Evolutionary conservation across 2,113 vertebrate species (phyloP).

Genomic region (Coryphaenoides rupestris): DNA sequence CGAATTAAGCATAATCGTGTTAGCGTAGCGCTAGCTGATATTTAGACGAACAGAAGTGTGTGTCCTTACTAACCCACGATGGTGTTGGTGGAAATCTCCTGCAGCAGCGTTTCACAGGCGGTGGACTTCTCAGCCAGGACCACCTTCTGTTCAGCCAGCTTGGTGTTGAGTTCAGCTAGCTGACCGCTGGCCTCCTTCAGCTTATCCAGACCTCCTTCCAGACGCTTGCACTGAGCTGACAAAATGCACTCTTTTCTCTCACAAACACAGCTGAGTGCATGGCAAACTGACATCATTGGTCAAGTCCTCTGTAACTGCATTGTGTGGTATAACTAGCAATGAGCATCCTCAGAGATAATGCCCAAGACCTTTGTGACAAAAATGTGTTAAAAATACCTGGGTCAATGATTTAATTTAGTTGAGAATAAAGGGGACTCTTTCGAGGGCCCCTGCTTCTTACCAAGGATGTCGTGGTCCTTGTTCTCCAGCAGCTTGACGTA

Average conservation of each 20-base stretch:
- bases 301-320: background rate
- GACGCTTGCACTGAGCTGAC: conserved; percentile 84
- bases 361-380: background rate
- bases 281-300: background rate
- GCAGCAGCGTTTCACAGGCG: conserved; percentile 83
- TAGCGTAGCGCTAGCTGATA: no score
- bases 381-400: no score
- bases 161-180: conserved; percentile 84
- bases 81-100: conserved; percentile 85
- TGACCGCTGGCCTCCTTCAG: conserved; percentile 90
- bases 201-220: conserved; percentile 90
- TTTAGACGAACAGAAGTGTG: no score
- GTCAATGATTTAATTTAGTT: background rate
- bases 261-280: no score
- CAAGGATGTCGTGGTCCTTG: conserved; percentile 83
- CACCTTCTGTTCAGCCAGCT: conserved; percentile 88
- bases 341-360: no score
- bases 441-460: conserved; percentile 59
- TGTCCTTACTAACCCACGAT: conserved; percentile 71
- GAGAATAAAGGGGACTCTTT: background rate
- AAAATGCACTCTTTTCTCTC: background rate
- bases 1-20: no score
- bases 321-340: no score
- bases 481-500: conserved; percentile 84
- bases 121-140: conserved; percentile 86